These are phyloP conservation scores for Cathartes aura DNA, from an alignment of 2,113 vertebrate species.

Conservation along the genomic window DNA sequence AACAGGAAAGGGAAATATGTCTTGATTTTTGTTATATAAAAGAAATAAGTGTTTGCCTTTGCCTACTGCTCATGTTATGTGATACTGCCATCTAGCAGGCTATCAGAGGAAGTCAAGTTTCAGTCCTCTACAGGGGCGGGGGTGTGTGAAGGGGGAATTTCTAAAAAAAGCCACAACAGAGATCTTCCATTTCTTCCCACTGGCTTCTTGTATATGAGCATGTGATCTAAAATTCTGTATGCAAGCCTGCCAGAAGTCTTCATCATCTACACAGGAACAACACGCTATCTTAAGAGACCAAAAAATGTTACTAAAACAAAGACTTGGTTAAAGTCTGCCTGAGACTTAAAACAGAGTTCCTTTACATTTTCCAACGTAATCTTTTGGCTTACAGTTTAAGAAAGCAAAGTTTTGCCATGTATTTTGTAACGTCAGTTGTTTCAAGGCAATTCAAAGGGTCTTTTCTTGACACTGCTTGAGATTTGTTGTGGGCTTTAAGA, in stretches of 20 bases:
- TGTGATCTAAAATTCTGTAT: neutral
- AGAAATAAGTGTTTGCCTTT: neutral
- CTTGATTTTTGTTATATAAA: neutral
- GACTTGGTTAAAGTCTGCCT: neutral
- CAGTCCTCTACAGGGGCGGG: neutral
- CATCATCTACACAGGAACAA: neutral
- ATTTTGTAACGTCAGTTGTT: neutral
- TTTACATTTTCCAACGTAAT: neutral
- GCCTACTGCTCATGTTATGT: neutral
- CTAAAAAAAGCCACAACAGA: neutral
- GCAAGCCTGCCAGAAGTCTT: neutral
- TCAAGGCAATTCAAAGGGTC: neutral
- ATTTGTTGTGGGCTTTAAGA: neutral
- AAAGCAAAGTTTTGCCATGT: neutral
- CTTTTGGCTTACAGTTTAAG: neutral
- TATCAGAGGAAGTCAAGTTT: neutral
- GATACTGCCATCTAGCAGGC: conserved; percentile 24
- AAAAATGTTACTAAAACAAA: neutral
- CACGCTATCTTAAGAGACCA: neutral
- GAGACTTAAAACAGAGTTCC: neutral
- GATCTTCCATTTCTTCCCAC: neutral
- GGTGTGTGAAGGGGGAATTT: neutral
- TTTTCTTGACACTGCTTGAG: neutral
- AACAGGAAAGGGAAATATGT: neutral
- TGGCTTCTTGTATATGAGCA: neutral